Conservation (phyloP, 2,113 vertebrate species). For the mouse (Mus musculus) region DNA sequence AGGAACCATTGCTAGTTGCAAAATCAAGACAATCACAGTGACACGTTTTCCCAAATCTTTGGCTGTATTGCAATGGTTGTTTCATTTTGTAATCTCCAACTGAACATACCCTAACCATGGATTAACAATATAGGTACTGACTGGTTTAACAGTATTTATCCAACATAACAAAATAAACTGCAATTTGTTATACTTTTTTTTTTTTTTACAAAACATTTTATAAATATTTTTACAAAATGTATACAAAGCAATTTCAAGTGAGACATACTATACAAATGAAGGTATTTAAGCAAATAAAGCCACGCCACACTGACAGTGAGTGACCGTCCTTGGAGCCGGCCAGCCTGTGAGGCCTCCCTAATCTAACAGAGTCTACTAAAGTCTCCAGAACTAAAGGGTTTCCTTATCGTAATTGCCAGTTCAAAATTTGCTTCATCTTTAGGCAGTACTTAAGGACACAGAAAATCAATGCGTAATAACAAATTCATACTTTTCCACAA, state of each 20-base stretch:
- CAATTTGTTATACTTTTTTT: conserved; percentile 92
- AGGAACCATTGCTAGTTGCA: conserved; percentile 80
- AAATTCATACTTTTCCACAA: conserved; percentile 83
- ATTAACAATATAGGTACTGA: conserved; percentile 92
- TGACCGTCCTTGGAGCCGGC: conserved; percentile 89
- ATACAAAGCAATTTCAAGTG: conserved; percentile 95
- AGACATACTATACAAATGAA: conserved; percentile 94
- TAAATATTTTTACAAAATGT: conserved; percentile 96
- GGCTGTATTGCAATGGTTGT: conserved; percentile 93
- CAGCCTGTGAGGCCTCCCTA: conserved; percentile 91
- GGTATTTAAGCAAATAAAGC: conserved; percentile 91
- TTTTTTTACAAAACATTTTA: conserved; percentile 93
- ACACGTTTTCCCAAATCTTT: conserved; percentile 92
- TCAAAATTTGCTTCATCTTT: conserved; percentile 89
- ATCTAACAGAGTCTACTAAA: conserved; percentile 89
- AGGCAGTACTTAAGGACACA: conserved; percentile 89
- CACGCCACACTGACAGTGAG: conserved; percentile 90
- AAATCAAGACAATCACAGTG: conserved; percentile 92
- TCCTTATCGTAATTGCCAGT: conserved; percentile 88
- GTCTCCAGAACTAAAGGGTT: conserved; percentile 85
- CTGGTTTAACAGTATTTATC: conserved; percentile 93
- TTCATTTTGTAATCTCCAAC: conserved; percentile 91
- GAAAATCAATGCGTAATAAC: conserved; percentile 88
- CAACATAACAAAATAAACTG: conserved; percentile 96
- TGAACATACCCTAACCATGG: conserved; percentile 92